Evolutionary conservation across 2,113 vertebrate genomes (phyloP), one percentile per base, ranked within the genome.

Genomic region (Chionomys nivalis): DNA sequence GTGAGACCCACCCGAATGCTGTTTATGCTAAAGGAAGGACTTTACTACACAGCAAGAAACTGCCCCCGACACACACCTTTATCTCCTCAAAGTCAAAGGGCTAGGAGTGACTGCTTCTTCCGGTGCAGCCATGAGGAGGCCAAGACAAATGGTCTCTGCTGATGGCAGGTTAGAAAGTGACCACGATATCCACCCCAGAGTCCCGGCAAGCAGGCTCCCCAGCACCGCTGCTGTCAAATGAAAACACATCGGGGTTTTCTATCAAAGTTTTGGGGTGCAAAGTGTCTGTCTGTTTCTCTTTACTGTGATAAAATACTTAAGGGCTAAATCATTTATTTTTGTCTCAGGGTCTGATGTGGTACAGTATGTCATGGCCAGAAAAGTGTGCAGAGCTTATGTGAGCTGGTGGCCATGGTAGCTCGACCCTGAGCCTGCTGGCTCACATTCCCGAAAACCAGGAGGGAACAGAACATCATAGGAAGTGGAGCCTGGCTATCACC

Each of bases 31-130:
- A 66, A 5, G 12, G 21, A 55, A 95, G 65, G 36, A 63, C 82
- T 85, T 96, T 90, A 93, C 70, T 89, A 76, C 81, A 21, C 42
- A 79, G 89, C 68, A 90, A 39, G 73, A 97, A 95, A 95, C 88
- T 65, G 39, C 12, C 11, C 21, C 61, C 49, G 17, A 5, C 10
- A 26, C 31, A 19, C 7, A 44, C 9, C 11, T 95, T 77, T 52
- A 58, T 5, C 5, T 13, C 1, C 28, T 88, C 91, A 76, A 86
- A 95, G 52, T 95, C n/a, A 91, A 95, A 94, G 44, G 79, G 44
- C 68, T 55, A 65, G n/a, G 28, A 89, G 24, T 19, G n/a, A 39
- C 55, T 55, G 47, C 24, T 49, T 89, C 28, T 87, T 65, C 55
- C 47, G n/a, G 24, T 6, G 3, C 13, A 77, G 76, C 82, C 86